phyloP scores from a whole-genome alignment of 2,797 vertebrate genomes.

The Merluccius polli region DNA sequence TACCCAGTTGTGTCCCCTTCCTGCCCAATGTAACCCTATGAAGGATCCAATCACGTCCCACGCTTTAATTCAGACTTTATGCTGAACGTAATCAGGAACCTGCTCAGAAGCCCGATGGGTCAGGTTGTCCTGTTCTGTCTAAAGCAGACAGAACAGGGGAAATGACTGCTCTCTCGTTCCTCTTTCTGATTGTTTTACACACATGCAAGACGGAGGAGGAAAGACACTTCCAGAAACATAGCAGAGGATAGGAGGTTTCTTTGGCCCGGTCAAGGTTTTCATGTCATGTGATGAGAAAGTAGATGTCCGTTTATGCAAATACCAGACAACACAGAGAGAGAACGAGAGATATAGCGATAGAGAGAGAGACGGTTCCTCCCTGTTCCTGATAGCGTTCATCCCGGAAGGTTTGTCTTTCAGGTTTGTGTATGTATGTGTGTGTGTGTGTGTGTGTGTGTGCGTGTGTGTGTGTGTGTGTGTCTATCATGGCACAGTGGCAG shows the following conservation, averaged over 20 bases:
- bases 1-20: no score
- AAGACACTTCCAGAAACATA: slow-evolving; percentile 51
- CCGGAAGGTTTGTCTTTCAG: slow-evolving; percentile 40
- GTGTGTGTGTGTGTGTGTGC: background rate
- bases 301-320: slow-evolving; percentile 63
- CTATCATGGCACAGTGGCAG: slow-evolving; percentile 8
- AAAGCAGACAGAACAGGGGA: slow-evolving; percentile 8
- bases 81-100: no score
- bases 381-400: slow-evolving; percentile 20
- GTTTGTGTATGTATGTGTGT: slow-evolving; percentile 19
- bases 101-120: no score
- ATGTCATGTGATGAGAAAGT: slow-evolving; percentile 59
- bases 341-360: no score
- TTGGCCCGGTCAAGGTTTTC: slow-evolving; percentile 58
- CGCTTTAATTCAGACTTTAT: no score
- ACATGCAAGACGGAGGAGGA: slow-evolving; percentile 62
- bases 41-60: no score
- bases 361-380: background rate
- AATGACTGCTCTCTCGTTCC: slow-evolving; percentile 18
- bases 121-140: no score
- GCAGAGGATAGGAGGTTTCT: slow-evolving; percentile 63
- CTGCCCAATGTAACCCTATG: no score
- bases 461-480: slow-evolving; percentile 6
- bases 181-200: slow-evolving; percentile 45
- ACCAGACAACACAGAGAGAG: slow-evolving; percentile 51